Base-by-base conservation (phyloP, 2,797 vertebrate genomes). In the Epinephelus malabaricus region DNA sequence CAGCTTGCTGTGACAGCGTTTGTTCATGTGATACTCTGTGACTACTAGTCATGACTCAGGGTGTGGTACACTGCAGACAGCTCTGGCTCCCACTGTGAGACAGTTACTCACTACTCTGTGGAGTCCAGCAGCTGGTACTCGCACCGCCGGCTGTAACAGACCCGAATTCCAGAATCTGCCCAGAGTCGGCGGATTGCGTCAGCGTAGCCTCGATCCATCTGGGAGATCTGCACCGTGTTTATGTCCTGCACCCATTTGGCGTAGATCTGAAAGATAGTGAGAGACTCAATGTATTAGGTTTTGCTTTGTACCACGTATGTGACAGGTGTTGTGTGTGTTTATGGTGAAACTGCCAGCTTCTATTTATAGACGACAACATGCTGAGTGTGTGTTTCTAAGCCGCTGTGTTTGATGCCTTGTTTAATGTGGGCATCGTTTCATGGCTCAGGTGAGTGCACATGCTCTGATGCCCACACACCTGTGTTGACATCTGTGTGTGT, bases 101-200 rank as follows among this genome's bases (percentile, higher is more conserved):
- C 30, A 19, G 56, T 3, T 77, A 95, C 96, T 95, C 84, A 96
- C 96, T 96, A 96, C 76, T 95, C 95, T 6, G 96, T 96, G 65
- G 96, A 96, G 92, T 96, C 96, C 84, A 96, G 89, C 10, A 96
- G 95, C 68, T 96, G 96, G 88, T 95, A 96, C 80, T 96, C 94
- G 82, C 95, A 89, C 43, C 96, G 95, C 0, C 95, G 95, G 68
- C 88, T 76, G 81, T 96, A 96, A 87, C 96, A 96, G 27, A 82
- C 61, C 61, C 83, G 92, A 40, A 96, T 73, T 14, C 96, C 96
- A 0, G 89, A 55, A 66, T 96, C 96, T 1, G 81, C 83, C 96
- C 96, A 96, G 30, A 96, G 93, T 43, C 82, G 90, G 4, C 86
- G 92, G 61, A 96, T 93, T 2, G 91, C 93, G 0, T 95, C 93